Conservation (phyloP, 2,113 vertebrate species). For the Fulica atra region DNA sequence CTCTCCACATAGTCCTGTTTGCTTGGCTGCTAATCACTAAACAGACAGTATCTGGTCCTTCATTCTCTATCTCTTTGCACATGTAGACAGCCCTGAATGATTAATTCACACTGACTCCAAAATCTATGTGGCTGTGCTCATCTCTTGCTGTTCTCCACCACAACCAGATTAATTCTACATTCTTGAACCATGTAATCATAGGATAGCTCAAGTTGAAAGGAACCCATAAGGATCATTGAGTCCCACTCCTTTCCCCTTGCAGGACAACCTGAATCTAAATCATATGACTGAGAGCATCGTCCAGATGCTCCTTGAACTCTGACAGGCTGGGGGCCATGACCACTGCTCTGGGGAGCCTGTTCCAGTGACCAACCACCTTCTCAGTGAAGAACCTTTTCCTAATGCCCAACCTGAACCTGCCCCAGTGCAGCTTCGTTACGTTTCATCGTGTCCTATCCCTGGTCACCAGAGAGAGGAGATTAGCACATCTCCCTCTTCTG, state of each 20-base stretch:
- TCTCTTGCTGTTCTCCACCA: neutral
- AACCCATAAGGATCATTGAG: fast-evolving
- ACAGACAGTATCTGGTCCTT: neutral
- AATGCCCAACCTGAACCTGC: neutral
- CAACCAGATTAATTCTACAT: neutral
- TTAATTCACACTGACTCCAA: neutral
- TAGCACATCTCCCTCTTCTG: neutral
- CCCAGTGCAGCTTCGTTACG: neutral
- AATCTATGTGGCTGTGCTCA: neutral
- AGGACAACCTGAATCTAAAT: neutral
- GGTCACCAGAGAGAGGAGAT: neutral
- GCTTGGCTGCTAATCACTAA: neutral
- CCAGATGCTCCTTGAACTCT: neutral
- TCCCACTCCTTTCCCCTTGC: neutral
- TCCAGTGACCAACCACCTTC: neutral
- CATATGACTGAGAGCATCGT: neutral
- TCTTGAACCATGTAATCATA: neutral
- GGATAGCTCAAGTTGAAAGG: neutral
- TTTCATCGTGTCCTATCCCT: neutral
- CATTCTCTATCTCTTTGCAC: fast-evolving
- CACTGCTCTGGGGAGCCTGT: neutral
- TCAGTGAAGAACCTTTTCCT: neutral
- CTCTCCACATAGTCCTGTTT: neutral
- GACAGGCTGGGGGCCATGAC: neutral
- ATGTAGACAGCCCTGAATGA: neutral